Evolutionary conservation across 2,888 invertebrate species (phyloP).

Genomic region (Erebia epiphron): DNA sequence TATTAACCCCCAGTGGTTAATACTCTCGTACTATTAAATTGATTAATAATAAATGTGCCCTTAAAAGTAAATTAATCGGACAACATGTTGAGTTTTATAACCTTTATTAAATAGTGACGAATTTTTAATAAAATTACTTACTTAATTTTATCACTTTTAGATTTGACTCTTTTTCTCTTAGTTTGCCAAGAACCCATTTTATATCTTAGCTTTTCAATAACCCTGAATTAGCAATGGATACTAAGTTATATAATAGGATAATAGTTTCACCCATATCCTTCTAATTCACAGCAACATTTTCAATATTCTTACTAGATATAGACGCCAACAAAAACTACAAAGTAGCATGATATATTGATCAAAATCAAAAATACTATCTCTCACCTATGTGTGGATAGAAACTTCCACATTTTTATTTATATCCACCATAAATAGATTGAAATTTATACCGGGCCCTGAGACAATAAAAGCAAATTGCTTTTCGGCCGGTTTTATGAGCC

Average conservation of each 20-base stretch:
- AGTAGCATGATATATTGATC: neutral
- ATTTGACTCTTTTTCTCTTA: too few relatives aligned
- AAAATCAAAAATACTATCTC: slow-evolving; percentile 8
- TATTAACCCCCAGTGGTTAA: slow-evolving; percentile 15
- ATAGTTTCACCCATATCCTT: too few relatives aligned
- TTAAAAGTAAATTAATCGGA: slow-evolving; percentile 9
- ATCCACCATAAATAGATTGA: slow-evolving; percentile 73
- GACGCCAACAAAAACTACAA: too few relatives aligned
- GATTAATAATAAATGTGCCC: slow-evolving; percentile 18
- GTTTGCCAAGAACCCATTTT: neutral
- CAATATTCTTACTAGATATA: too few relatives aligned
- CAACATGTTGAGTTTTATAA: slow-evolving; percentile 17
- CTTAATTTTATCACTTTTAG: neutral
- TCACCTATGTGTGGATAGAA: slow-evolving; percentile 28
- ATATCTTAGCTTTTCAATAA: neutral
- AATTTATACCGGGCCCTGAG: slow-evolving; percentile 65
- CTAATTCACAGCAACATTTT: too few relatives aligned
- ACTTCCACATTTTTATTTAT: slow-evolving; percentile 51
- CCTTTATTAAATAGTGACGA: neutral
- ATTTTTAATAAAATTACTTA: slow-evolving; percentile 14
- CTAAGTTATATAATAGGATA: too few relatives aligned
- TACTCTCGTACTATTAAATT: slow-evolving; percentile 11
- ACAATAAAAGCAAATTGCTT: slow-evolving; percentile 72
- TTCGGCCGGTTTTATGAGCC: slow-evolving; percentile 64
- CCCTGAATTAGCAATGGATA: too few relatives aligned